Conservation (phyloP, 2,888 invertebrate species). For the Ennomos erosarius region DNA sequence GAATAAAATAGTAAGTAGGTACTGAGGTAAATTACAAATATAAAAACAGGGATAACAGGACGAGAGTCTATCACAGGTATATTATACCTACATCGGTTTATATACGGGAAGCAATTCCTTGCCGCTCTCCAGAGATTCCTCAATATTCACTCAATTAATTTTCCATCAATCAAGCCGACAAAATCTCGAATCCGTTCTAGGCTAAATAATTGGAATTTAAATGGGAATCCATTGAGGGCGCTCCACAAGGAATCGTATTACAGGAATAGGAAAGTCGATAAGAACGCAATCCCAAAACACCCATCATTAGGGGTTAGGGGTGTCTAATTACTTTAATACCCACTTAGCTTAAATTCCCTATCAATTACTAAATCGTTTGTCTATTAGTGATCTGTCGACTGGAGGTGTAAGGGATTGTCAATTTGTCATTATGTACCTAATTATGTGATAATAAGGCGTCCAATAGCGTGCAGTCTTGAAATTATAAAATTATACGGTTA, state of each 20-base stretch:
- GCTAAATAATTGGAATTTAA: constrained; percentile 21
- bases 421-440: background rate
- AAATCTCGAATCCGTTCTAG: constrained; percentile 7
- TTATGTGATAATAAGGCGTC: background rate
- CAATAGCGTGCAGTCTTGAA: background rate
- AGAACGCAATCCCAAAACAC: constrained; percentile 4
- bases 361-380: constrained; percentile 15
- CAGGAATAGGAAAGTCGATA: background rate
- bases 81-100: too few species aligned
- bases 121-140: background rate
- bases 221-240: constrained; percentile 8
- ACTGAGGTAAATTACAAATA: too few species aligned
- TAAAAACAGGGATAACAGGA: too few species aligned
- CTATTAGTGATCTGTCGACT: background rate
- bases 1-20: too few species aligned
- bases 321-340: constrained; percentile 2
- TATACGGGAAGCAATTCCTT: too few species aligned
- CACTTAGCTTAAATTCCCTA: constrained; percentile 17
- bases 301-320: constrained; percentile 11
- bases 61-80: too few species aligned
- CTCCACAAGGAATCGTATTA: constrained; percentile 7
- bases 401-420: constrained; percentile 15
- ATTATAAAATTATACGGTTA: too few species aligned
- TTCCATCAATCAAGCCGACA: constrained; percentile 20
- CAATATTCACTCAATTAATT: constrained; percentile 22